These are phyloP conservation scores for Acleris literana DNA, from an alignment of 2,888 invertebrate genomes.

Conservation along the genomic window DNA sequence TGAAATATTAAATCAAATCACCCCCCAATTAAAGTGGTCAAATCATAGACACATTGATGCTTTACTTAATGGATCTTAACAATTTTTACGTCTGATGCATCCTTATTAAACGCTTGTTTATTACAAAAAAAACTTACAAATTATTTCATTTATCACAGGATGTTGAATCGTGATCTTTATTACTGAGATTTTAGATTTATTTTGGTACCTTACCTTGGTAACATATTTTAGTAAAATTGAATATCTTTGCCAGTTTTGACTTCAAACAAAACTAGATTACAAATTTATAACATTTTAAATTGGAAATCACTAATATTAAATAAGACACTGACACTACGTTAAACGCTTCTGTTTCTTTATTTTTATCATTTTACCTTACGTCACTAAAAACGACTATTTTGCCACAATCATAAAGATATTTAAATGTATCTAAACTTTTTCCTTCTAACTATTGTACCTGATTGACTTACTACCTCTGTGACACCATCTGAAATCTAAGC, in stretches of 20 bases:
- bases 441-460: conserved; percentile 15
- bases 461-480: conserved; percentile 35
- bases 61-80: conserved; percentile 58
- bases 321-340: not conserved
- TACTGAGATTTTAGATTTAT: not conserved
- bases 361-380: no score
- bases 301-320: conserved; percentile 10
- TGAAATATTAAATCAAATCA: conserved; percentile 64
- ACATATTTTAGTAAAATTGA: conserved; percentile 16
- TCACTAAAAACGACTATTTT: not conserved
- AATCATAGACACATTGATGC: conserved; percentile 60
- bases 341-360: no score
- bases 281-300: conserved; percentile 6
- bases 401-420: not conserved
- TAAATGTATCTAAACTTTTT: not conserved
- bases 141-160: not conserved
- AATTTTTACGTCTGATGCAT: conserved; percentile 45
- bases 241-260: conserved; percentile 24
- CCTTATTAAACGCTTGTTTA: conserved; percentile 37
- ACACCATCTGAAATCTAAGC: conserved; percentile 35
- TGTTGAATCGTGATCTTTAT: not conserved
- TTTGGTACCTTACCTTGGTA: not conserved
- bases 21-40: conserved; percentile 58
- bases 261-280: not conserved
- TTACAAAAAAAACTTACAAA: conserved; percentile 11